A percentile compares a stretch with the other conserved stretches of the same genome.
Evolutionary conservation across 2,797 vertebrate genomes (phyloP).

Genomic region (Notolepis coatsorum): DNA sequence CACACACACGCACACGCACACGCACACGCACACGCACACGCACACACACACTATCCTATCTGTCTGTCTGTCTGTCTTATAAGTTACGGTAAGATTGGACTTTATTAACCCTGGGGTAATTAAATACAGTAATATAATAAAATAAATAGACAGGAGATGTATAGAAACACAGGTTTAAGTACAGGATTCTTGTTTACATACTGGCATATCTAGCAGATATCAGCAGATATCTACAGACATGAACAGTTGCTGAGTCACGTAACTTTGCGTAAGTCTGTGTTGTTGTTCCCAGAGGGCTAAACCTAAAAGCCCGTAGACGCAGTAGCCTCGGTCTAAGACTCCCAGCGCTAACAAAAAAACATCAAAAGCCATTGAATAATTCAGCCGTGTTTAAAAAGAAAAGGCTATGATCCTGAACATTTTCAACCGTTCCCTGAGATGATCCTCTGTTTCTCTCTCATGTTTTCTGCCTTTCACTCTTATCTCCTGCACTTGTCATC

Average conservation of each 20-base stretch:
- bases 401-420: constrained; percentile 45
- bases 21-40: background rate
- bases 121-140: too few relatives aligned
- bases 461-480: background rate
- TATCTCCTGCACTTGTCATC: too few relatives aligned
- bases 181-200: too few relatives aligned
- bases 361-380: constrained; percentile 59
- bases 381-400: constrained; percentile 52
- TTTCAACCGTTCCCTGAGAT: constrained; percentile 5
- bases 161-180: too few relatives aligned
- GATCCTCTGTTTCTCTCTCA: background rate
- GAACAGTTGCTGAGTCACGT: too few relatives aligned
- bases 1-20: constrained; percentile 5
- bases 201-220: too few relatives aligned
- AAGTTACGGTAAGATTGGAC: too few relatives aligned
- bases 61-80: too few relatives aligned
- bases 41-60: too few relatives aligned
- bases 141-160: too few relatives aligned
- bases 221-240: too few relatives aligned
- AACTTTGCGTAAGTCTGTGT: background rate
- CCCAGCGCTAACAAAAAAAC: constrained; percentile 28
- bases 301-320: background rate
- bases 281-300: constrained; percentile 6
- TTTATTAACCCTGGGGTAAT: too few relatives aligned
- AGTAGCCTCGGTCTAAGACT: constrained; percentile 47